Conservation (phyloP, 2,113 vertebrate genomes). For the Amblyornis subalaris region DNA sequence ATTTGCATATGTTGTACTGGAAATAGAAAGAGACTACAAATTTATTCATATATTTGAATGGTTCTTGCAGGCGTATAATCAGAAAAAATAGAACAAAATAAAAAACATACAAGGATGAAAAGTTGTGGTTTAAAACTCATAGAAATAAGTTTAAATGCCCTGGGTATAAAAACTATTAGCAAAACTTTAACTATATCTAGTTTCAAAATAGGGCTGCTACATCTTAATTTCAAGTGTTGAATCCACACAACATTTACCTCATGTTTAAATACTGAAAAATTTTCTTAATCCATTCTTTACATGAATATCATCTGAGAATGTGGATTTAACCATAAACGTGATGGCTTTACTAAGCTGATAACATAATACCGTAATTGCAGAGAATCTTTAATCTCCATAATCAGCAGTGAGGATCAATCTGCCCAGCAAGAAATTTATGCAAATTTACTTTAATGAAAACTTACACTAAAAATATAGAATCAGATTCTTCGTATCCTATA, state of each 20-base stretch:
- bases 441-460: conserved; percentile 23
- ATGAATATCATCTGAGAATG: not conserved
- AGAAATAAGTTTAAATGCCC: not conserved
- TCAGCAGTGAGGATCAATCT: not conserved
- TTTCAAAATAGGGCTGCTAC: not conserved
- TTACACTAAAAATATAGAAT: not conserved
- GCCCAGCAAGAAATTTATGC: not conserved
- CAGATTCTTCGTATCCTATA: not conserved
- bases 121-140: not conserved
- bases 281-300: not conserved
- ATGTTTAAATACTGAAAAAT: not conserved
- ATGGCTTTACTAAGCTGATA: not conserved
- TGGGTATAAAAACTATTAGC: not conserved
- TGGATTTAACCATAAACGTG: not conserved
- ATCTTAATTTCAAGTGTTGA: not conserved
- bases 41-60: not conserved
- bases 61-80: not conserved
- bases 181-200: not conserved
- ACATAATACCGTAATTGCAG: not conserved
- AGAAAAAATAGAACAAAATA: not conserved
- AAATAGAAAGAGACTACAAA: not conserved
- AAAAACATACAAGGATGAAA: not conserved
- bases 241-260: not conserved
- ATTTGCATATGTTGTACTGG: not conserved
- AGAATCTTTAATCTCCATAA: not conserved